Evolutionary conservation across 2,888 invertebrate species (phyloP).

Genomic region (Rapana venosa): DNA sequence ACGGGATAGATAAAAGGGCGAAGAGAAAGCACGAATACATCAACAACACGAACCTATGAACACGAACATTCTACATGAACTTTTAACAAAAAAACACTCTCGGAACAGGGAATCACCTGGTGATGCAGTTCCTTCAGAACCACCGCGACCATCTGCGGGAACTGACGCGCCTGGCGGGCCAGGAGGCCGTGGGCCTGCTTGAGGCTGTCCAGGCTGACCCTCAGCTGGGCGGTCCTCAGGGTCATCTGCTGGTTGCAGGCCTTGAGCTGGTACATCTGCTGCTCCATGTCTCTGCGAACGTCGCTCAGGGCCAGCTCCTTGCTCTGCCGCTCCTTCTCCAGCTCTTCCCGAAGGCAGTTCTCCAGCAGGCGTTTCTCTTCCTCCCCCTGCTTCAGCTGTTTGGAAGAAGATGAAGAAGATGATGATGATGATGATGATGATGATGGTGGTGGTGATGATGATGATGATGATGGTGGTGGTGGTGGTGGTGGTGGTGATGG

Average conservation of each 20-base stretch:
- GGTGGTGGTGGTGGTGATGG: no score
- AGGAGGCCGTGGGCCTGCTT: constrained; percentile 60
- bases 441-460: no score
- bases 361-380: constrained; percentile 34
- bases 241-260: constrained; percentile 53
- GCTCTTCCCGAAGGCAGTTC: constrained; percentile 30
- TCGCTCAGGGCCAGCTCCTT: constrained; percentile 48
- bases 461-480: no score
- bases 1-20: no score
- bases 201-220: constrained; percentile 58
- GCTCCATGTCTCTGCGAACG: constrained; percentile 46
- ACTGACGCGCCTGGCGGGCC: constrained; percentile 59
- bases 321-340: constrained; percentile 38
- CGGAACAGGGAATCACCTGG: constrained; percentile 54
- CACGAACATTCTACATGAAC: no score
- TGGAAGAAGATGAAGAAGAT: neutral
- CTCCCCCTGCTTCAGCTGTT: constrained; percentile 39
- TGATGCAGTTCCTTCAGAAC: constrained; percentile 58
- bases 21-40: no score
- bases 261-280: constrained; percentile 53
- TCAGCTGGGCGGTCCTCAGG: constrained; percentile 51
- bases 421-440: no score
- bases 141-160: constrained; percentile 60
- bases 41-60: no score
- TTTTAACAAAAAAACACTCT: no score